Conservation (phyloP, 2,797 vertebrate species). For the Hybognathus amarus region DNA sequence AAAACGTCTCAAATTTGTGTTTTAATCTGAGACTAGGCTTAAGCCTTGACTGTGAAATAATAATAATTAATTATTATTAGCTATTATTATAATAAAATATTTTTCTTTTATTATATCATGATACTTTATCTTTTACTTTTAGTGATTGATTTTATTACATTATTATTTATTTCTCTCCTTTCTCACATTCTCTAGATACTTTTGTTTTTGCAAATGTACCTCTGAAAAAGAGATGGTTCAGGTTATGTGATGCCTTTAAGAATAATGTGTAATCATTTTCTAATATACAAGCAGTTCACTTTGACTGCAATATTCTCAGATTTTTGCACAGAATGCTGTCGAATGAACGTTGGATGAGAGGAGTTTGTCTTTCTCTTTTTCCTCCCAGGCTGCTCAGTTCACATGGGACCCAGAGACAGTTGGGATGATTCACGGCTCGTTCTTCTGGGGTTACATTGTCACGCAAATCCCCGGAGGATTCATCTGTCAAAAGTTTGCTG, state of each 20-base stretch:
- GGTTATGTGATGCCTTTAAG: slow-evolving; percentile 8
- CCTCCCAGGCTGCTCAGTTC: slow-evolving; percentile 86
- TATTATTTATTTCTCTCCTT: neutral
- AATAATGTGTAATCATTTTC: neutral
- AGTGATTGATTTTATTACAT: neutral
- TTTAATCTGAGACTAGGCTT: too few species aligned
- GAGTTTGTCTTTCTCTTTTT: slow-evolving; percentile 21
- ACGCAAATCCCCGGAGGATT: slow-evolving; percentile 94
- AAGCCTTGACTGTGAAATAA: neutral
- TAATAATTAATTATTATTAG: neutral
- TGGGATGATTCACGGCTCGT: slow-evolving; percentile 93
- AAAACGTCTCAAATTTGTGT: too few species aligned
- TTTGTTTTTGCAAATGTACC: neutral
- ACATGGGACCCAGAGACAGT: slow-evolving; percentile 94
- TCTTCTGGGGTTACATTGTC: slow-evolving; percentile 96
- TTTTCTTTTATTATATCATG: neutral
- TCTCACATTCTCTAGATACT: neutral
- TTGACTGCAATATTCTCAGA: neutral
- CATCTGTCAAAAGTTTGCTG: slow-evolving; percentile 88
- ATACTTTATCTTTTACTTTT: neutral
- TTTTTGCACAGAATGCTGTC: slow-evolving; percentile 1
- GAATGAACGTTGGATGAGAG: neutral
- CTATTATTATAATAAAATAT: neutral
- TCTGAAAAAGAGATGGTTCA: slow-evolving; percentile 7
- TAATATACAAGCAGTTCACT: slow-evolving; percentile 6